These are phyloP conservation scores for Thamnophis elegans DNA, from an alignment of 2,797 vertebrate genomes.

Conservation along the genomic window DNA sequence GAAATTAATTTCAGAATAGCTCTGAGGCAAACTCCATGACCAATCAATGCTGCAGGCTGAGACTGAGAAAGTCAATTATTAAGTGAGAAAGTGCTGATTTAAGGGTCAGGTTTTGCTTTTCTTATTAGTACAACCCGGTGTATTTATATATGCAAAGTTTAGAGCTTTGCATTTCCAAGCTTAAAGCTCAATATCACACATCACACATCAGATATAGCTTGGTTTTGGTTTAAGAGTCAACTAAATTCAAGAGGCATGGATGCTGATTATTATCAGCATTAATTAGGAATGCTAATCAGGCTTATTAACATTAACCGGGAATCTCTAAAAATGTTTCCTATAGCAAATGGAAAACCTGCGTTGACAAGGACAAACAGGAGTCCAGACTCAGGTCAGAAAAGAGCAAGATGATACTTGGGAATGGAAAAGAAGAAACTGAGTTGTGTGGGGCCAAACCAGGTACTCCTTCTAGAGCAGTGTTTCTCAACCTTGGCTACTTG, in stretches of 20 bases:
- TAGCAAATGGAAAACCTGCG: neutral
- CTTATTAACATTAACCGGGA: neutral
- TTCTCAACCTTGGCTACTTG: no score
- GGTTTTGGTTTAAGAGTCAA: neutral
- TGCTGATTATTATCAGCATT: neutral
- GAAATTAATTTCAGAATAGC: constrained; percentile 10
- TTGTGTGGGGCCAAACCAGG: neutral
- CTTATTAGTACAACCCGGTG: neutral
- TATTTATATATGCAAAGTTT: neutral
- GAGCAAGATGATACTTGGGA: neutral
- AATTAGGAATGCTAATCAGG: neutral
- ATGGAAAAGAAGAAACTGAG: neutral
- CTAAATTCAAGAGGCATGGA: neutral
- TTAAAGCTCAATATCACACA: neutral
- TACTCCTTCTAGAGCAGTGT: no score
- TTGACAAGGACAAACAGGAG: neutral
- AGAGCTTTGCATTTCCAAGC: neutral
- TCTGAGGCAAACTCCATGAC: neutral
- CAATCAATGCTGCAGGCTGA: neutral
- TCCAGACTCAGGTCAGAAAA: neutral
- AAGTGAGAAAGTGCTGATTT: neutral
- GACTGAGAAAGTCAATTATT: neutral
- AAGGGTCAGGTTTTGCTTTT: neutral
- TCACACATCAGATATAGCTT: neutral
- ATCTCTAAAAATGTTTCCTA: neutral